Evolutionary conservation across 2,113 vertebrate genomes (phyloP), one percentile per base, ranked within the genome.

Genomic region (Pseudorectes ferrugineus): DNA sequence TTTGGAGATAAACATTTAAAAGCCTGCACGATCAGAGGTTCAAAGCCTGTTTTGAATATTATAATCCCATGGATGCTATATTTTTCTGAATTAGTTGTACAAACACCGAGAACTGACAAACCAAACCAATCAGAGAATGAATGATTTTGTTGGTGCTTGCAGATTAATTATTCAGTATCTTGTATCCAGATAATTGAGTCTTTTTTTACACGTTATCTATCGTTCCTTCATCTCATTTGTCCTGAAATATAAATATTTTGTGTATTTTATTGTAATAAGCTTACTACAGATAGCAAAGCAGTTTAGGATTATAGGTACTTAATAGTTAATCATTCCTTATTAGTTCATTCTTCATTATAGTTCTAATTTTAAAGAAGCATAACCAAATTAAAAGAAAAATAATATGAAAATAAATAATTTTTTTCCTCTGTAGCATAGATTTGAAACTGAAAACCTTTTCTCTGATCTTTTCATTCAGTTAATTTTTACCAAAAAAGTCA

Each of bases 61-160:
- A 9, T n/a, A 58, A 58, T 33, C 10, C 7, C 1, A 0, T 5
- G 51, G 14, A 45, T 26, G 24, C n/a, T 28, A 11, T 23, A 14
- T 51, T 76, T 83, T 62, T 62, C 38, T 55, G 43, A 93, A 51
- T 51, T 61, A 45, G 5, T 36, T 54, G 9, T 21, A 48, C 45
- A 70, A 51, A 73, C 9, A 84, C 12, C 0, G 0, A 42, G n/a
- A 73, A 43, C 3, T 78, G 22, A 74, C 12, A 66, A 74, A 52
- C 9, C 14, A 75, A 92, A 40, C 22, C 40, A 68, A 46, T 31
- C 25, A 52, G 14, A 65, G 8, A 71, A 79, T 18, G 8, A 85
- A n/a, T 43, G 3, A 42, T 61, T 88, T 81, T 42, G 5, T 54
- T 81, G 43, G 7, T 52, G 40, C 3, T 80, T 80, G 31, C 36